phyloP scores from a whole-genome alignment of 2,113 vertebrate genomes.

The Gulo gulo region DNA sequence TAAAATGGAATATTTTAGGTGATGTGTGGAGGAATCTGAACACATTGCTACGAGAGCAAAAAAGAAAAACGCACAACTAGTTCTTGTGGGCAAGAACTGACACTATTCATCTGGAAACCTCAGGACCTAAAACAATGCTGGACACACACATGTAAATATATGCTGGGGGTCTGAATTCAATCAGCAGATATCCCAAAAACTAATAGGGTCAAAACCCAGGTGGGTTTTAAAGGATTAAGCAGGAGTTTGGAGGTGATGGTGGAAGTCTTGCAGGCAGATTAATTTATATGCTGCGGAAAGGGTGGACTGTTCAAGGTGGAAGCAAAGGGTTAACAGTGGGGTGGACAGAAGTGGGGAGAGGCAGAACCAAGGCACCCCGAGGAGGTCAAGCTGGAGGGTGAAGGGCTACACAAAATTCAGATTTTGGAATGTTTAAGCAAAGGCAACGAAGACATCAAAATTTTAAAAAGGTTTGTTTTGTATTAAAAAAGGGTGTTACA shows the following conservation, averaged over 20 bases:
- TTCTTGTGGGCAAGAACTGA: background rate
- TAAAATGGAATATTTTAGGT: background rate
- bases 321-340: background rate
- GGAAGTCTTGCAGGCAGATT: background rate
- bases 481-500: background rate
- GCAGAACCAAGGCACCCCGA: background rate
- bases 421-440: background rate
- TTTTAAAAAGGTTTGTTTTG: background rate
- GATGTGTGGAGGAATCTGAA: background rate
- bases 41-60: background rate
- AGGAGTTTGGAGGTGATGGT: background rate
- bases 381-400: background rate
- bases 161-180: background rate
- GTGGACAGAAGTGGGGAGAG: background rate
- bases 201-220: background rate
- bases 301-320: background rate
- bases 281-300: background rate
- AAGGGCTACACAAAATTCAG: background rate
- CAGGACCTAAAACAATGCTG: background rate
- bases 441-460: background rate
- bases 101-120: background rate
- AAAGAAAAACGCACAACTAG: background rate
- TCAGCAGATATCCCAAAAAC: background rate
- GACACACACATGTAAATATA: background rate
- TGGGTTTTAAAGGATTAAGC: background rate